A percentile compares a stretch with the other conserved stretches of the same genome.
Conservation (phyloP, 2,888 invertebrate species). For the Bimastos eiseni region DNA sequence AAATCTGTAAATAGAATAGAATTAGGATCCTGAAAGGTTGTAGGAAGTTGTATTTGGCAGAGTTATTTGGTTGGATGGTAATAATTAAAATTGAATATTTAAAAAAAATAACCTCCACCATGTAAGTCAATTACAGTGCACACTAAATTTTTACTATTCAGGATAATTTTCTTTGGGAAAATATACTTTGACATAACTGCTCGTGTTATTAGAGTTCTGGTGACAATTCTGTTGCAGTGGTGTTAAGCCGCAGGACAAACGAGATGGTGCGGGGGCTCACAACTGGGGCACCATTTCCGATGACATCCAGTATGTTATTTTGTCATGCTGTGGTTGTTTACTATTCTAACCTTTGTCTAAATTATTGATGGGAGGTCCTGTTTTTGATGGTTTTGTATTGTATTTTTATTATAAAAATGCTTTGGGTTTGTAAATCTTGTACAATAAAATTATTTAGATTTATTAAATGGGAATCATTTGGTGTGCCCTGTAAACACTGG, state of each 20-base stretch:
- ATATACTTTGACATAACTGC: background rate
- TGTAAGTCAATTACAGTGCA: background rate
- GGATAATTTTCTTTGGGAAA: background rate
- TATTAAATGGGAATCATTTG: background rate
- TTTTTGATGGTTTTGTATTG: background rate
- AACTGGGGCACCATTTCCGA: slow-evolving; percentile 95
- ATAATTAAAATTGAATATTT: slow-evolving; percentile 50
- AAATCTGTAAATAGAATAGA: too few relatives aligned
- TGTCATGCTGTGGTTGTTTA: background rate
- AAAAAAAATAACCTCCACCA: background rate
- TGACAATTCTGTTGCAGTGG: slow-evolving; percentile 65
- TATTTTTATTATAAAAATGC: background rate
- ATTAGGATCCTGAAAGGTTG: too few relatives aligned
- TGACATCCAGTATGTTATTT: slow-evolving; percentile 74
- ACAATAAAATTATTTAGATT: too few relatives aligned
- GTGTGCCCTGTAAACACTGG: background rate
- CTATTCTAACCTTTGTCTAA: background rate
- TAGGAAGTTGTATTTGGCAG: too few relatives aligned
- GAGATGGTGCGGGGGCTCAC: slow-evolving; percentile 89
- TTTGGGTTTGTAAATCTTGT: background rate
- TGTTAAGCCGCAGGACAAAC: slow-evolving; percentile 89
- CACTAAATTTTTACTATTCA: background rate
- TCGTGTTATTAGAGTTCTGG: background rate
- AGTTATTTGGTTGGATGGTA: background rate
- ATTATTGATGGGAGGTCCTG: background rate